These are phyloP conservation scores for Rhadina sibilatrix DNA, from an alignment of 2,113 vertebrate species.

Conservation along the genomic window DNA sequence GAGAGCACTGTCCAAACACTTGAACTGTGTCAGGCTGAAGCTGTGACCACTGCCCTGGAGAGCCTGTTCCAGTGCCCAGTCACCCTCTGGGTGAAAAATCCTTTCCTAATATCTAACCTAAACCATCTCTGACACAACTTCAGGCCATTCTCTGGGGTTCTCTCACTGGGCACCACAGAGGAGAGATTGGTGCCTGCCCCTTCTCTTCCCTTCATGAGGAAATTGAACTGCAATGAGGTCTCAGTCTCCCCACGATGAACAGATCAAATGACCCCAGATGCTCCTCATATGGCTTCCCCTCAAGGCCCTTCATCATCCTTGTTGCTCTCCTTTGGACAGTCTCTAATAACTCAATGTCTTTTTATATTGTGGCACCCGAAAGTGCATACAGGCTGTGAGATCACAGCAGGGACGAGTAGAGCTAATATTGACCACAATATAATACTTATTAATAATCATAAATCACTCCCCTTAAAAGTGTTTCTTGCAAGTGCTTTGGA, in stretches of 20 bases:
- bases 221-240: neutral
- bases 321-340: neutral
- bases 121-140: neutral
- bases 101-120: neutral
- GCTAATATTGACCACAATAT: neutral
- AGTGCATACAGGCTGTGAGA: neutral
- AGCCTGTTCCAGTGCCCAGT: neutral
- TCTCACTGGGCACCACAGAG: neutral
- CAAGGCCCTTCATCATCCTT: neutral
- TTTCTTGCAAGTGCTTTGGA: neutral
- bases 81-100: neutral
- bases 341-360: neutral
- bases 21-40: neutral
- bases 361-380: neutral
- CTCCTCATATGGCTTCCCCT: rapidly evolving
- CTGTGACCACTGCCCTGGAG: too few relatives aligned
- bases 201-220: neutral
- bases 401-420: rapidly evolving
- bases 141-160: neutral
- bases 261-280: neutral
- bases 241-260: neutral
- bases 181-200: neutral
- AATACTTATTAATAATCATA: neutral
- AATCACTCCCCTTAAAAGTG: neutral
- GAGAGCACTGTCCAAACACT: neutral